Evolutionary conservation across 2,888 invertebrate species (phyloP).

Genomic region (Cremastinae sp.): DNA sequence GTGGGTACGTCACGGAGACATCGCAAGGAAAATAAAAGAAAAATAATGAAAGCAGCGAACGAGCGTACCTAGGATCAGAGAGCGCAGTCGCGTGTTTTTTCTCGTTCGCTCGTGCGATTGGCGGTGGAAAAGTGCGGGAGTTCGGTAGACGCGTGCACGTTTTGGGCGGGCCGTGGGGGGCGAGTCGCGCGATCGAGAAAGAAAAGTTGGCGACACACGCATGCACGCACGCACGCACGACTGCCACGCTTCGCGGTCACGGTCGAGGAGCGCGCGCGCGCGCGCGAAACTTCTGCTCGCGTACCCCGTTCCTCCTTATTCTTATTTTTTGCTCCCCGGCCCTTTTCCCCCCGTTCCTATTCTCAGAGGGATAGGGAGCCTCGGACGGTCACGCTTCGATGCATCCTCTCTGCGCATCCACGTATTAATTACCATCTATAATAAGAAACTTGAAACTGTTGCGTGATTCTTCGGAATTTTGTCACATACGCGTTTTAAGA

Average conservation of each 20-base stretch:
- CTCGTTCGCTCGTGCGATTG: constrained; percentile 26
- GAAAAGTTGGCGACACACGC: neutral
- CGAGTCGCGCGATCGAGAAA: constrained; percentile 71
- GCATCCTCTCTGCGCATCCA: constrained; percentile 66
- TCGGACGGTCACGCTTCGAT: constrained; percentile 76
- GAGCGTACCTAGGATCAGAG: constrained; percentile 11
- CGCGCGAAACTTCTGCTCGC: constrained; percentile 51
- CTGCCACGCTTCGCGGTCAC: constrained; percentile 79
- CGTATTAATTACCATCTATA: constrained; percentile 47
- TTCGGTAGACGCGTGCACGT: constrained; percentile 74
- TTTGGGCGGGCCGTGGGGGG: constrained; percentile 75
- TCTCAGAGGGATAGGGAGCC: constrained; percentile 39
- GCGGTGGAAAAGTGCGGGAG: constrained; percentile 54
- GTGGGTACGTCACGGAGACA: no score
- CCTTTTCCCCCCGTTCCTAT: no score
- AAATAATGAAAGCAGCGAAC: constrained; percentile 21
- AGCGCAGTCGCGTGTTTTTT: constrained; percentile 39
- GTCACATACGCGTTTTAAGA: no score
- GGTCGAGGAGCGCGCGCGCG: constrained; percentile 72
- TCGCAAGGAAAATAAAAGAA: neutral
- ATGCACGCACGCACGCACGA: constrained; percentile 76
- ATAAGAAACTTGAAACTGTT: no score
- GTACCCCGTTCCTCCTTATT: no score
- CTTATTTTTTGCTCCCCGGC: no score
- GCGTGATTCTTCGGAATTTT: no score